Percentiles rank a stretch among this genome's conserved stretches.
These are phyloP conservation scores for Drosophila ustulata DNA, from an alignment of 2,888 invertebrate genomes.

Conservation along the genomic window DNA sequence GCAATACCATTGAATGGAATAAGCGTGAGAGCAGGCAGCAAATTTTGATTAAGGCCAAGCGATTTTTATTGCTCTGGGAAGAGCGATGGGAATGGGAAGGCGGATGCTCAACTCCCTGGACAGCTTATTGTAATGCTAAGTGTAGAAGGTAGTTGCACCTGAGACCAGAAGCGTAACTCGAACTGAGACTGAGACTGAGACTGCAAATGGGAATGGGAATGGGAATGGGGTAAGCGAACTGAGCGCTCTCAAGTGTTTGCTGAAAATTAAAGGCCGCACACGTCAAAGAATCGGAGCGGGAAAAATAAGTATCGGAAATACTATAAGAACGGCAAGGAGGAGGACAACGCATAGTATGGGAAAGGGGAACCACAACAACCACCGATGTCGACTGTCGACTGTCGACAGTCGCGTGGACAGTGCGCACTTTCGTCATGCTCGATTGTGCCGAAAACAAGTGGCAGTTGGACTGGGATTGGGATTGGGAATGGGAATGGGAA, in stretches of 20 bases:
- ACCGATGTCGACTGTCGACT: conserved; percentile 50
- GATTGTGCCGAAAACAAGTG: conserved; percentile 80
- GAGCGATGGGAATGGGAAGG: neutral
- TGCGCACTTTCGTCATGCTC: conserved; percentile 77
- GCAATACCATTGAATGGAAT: neutral
- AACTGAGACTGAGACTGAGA: neutral
- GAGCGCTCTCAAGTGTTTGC: conserved; percentile 48
- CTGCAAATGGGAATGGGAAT: conserved; percentile 16
- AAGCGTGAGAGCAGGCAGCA: neutral
- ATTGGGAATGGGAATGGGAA: conserved; percentile 46
- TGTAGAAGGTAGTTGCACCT: conserved; percentile 52
- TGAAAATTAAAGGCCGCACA: conserved; percentile 66
- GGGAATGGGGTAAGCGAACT: conserved; percentile 11
- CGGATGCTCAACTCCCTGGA: conserved; percentile 43
- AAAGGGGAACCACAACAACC: conserved; percentile 63
- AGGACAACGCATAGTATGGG: neutral
- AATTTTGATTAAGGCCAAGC: conserved; percentile 8
- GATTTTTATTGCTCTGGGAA: conserved; percentile 21
- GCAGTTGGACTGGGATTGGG: conserved; percentile 32
- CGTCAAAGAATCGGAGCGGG: conserved; percentile 26
- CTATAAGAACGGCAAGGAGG: neutral
- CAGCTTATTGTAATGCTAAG: conserved; percentile 23
- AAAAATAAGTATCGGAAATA: conserved; percentile 7
- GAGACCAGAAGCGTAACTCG: conserved; percentile 42
- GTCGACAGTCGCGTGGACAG: conserved; percentile 62